These are phyloP conservation scores for Marronus borbonicus DNA, from an alignment of 2,888 invertebrate genomes.

Conservation along the genomic window DNA sequence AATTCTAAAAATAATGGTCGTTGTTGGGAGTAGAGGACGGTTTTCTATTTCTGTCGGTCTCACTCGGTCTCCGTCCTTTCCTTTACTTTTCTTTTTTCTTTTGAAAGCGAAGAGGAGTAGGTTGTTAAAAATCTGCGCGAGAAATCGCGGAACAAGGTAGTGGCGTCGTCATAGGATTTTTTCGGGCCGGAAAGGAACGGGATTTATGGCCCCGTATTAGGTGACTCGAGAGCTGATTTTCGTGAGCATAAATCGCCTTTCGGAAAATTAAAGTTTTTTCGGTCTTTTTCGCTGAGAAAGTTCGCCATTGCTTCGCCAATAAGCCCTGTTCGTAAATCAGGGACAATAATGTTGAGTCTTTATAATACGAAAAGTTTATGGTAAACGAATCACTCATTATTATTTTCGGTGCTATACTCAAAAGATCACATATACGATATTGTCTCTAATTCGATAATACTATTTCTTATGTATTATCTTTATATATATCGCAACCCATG, in stretches of 20 bases:
- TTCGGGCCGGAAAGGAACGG: conserved; percentile 57
- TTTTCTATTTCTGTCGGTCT: conserved; percentile 48
- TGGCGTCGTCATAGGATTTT: background rate
- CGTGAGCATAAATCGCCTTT: conserved; percentile 62
- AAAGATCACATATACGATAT: too few relatives aligned
- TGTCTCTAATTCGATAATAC: too few relatives aligned
- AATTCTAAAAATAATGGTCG: conserved; percentile 61
- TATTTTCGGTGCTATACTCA: too few relatives aligned
- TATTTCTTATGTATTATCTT: too few relatives aligned
- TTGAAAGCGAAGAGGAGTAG: background rate
- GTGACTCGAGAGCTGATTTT: conserved; percentile 64
- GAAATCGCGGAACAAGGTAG: too few relatives aligned
- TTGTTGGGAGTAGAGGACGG: background rate
- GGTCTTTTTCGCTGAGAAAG: conserved; percentile 57
- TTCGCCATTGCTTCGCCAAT: conserved; percentile 53
- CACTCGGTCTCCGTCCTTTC: background rate
- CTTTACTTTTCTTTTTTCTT: background rate
- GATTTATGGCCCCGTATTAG: conserved; percentile 63
- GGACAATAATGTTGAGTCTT: conserved; percentile 55
- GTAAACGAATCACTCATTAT: too few relatives aligned
- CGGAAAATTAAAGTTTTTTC: conserved; percentile 65
- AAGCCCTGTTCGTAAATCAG: conserved; percentile 62
- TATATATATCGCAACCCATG: too few relatives aligned
- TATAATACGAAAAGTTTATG: too few relatives aligned
- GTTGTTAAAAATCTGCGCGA: conserved; percentile 4